A percentile compares a stretch with the other conserved stretches of the same genome.
Evolutionary conservation across 1,140 invertebrate species (phyloP).

Genomic region (Caenorhabditis latens): DNA sequence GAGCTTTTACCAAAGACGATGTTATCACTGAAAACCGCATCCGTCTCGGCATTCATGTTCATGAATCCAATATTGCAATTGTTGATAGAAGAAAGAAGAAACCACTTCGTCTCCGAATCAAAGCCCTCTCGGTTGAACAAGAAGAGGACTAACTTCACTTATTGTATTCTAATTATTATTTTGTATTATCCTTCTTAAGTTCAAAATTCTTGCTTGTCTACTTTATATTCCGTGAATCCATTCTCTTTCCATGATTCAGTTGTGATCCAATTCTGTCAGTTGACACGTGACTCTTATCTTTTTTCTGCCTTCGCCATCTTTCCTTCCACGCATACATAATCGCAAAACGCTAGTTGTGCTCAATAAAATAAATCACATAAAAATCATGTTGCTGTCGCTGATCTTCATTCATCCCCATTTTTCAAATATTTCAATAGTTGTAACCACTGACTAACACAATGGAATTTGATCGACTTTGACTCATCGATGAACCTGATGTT

Average conservation of each 20-base stretch:
- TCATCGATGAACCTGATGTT: constrained; percentile 53
- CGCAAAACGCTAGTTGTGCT: constrained; percentile 18
- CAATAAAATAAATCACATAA: background rate
- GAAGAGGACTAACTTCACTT: constrained; percentile 57
- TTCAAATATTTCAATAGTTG: background rate
- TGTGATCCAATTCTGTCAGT: constrained; percentile 44
- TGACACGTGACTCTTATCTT: constrained; percentile 20
- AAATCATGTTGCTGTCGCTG: background rate
- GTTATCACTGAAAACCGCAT: constrained; percentile 61
- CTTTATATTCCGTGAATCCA: background rate
- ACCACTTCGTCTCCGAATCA: constrained; percentile 62
- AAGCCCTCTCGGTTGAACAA: constrained; percentile 63
- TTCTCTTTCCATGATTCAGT: constrained; percentile 48
- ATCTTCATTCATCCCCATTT: background rate
- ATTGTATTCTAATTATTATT: background rate
- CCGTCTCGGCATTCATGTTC: constrained; percentile 52
- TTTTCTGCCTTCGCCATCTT: constrained; percentile 37
- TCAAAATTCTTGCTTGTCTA: constrained; percentile 24
- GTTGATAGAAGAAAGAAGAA: constrained; percentile 66
- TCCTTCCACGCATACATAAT: constrained; percentile 37
- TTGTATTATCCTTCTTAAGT: background rate
- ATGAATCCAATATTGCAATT: constrained; percentile 63
- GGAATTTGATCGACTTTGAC: constrained; percentile 40
- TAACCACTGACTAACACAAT: constrained; percentile 14
- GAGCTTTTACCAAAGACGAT: constrained; percentile 66